Percentiles rank a stretch among this genome's conserved stretches.
Conservation (phyloP, 2,888 invertebrate genomes). For the Cryptocephalus moraei region DNA sequence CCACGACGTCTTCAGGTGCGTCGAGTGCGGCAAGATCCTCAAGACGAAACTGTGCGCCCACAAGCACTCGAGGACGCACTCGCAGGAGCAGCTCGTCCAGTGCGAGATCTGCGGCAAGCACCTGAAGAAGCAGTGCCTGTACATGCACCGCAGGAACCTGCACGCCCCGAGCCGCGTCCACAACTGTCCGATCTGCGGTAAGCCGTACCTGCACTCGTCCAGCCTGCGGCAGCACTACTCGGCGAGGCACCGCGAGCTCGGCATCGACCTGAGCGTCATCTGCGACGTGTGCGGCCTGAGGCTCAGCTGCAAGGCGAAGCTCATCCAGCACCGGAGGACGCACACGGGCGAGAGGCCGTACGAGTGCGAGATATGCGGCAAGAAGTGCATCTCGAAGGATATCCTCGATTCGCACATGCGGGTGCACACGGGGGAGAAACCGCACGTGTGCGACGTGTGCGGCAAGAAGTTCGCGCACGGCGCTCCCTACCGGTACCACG, state of each 20-base stretch:
- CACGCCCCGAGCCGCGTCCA: conserved; percentile 7
- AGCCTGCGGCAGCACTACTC: conserved; percentile 23
- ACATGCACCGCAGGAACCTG: conserved; percentile 9
- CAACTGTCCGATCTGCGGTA: conserved; percentile 12
- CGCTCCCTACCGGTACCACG: conserved; percentile 14
- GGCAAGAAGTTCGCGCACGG: conserved; percentile 14
- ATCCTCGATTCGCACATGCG: conserved; percentile 22
- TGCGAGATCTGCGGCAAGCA: conserved; percentile 41
- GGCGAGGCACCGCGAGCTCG: conserved; percentile 13
- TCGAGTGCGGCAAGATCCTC: conserved; percentile 22
- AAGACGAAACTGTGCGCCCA: conserved; percentile 13
- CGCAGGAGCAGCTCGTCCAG: conserved; percentile 35
- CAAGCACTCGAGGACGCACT: conserved; percentile 21
- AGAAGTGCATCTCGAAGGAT: conserved; percentile 14
- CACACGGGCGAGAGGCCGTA: conserved; percentile 23
- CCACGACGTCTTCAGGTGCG: conserved; percentile 24
- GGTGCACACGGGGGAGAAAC: conserved; percentile 26
- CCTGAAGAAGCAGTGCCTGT: conserved; percentile 24
- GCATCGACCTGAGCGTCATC: conserved; percentile 32
- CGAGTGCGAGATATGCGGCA: conserved; percentile 12
- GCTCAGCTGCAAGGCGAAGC: conserved; percentile 31
- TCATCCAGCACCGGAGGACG: conserved; percentile 30
- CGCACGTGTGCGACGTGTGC: conserved; percentile 18
- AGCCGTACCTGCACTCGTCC: conserved; percentile 13
- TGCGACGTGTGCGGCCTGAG: conserved; percentile 31